Evolutionary conservation across 2,113 vertebrate genomes (phyloP).

Genomic region (Octodon degus): DNA sequence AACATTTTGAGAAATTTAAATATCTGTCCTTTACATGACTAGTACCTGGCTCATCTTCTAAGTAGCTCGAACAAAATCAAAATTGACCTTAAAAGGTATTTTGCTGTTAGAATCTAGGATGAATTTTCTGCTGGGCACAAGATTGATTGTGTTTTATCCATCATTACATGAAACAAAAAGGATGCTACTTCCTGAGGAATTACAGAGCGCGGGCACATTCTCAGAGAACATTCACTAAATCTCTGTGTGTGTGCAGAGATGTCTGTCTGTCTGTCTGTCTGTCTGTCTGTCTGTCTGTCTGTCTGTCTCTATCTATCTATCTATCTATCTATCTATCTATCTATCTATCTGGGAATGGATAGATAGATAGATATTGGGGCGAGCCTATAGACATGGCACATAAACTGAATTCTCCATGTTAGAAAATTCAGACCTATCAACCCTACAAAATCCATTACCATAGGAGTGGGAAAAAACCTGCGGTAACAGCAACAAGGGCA

Average conservation of each 20-base stretch:
- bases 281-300: neutral
- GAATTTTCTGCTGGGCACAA: neutral
- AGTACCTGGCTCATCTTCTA: neutral
- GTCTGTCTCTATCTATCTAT: no score
- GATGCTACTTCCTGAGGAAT: neutral
- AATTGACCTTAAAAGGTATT: neutral
- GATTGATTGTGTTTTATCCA: neutral
- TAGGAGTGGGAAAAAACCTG: neutral
- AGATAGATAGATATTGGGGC: neutral
- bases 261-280: no score
- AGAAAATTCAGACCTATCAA: neutral
- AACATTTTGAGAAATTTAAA: slow-evolving; percentile 29
- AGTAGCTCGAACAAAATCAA: slow-evolving; percentile 5
- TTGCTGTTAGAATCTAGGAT: neutral
- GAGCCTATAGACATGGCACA: neutral
- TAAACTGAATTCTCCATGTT: neutral
- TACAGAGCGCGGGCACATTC: neutral
- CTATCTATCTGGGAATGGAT: neutral
- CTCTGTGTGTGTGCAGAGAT: neutral
- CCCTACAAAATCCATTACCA: neutral
- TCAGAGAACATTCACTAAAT: neutral
- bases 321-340: no score
- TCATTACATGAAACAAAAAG: neutral
- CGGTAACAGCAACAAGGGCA: neutral
- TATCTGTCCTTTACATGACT: neutral